These are phyloP conservation scores for Macrotus californicus DNA, from an alignment of 2,113 vertebrate species.

Conservation along the genomic window DNA sequence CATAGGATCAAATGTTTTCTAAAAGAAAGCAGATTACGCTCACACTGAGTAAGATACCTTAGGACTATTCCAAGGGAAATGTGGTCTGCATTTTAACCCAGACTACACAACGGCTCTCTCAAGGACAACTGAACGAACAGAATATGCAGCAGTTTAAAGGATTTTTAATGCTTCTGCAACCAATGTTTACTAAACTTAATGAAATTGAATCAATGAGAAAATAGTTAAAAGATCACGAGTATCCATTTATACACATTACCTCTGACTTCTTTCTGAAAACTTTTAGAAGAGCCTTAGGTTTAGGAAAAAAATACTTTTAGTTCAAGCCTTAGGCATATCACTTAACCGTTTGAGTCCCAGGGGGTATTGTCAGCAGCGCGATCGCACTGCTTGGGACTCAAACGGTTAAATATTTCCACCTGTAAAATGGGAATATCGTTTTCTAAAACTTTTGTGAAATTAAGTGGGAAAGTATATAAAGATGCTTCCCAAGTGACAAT, in stretches of 20 bases:
- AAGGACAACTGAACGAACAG: not conserved
- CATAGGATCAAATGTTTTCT: not conserved
- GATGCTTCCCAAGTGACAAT: not conserved
- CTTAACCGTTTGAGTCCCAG: too few relatives aligned
- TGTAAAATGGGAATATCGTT: not conserved
- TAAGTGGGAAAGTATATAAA: not conserved
- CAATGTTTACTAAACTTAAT: not conserved
- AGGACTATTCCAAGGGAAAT: not conserved
- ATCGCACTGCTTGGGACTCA: too few relatives aligned
- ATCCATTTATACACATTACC: not conserved
- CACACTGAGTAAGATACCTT: not conserved
- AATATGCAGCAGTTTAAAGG: not conserved
- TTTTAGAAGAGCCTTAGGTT: not conserved
- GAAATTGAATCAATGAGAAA: not conserved
- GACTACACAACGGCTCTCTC: not conserved
- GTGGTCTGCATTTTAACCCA: not conserved
- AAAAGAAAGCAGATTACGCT: not conserved
- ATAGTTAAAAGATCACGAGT: not conserved
- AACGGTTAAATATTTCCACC: not conserved
- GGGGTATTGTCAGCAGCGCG: too few relatives aligned
- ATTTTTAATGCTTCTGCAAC: not conserved
- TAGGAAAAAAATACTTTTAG: not conserved
- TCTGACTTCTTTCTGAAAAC: not conserved
- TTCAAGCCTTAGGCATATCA: not conserved
- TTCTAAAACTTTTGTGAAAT: not conserved